These are phyloP conservation scores for Drosophila flavopinicola DNA, from an alignment of 2,888 invertebrate species.

Conservation along the genomic window DNA sequence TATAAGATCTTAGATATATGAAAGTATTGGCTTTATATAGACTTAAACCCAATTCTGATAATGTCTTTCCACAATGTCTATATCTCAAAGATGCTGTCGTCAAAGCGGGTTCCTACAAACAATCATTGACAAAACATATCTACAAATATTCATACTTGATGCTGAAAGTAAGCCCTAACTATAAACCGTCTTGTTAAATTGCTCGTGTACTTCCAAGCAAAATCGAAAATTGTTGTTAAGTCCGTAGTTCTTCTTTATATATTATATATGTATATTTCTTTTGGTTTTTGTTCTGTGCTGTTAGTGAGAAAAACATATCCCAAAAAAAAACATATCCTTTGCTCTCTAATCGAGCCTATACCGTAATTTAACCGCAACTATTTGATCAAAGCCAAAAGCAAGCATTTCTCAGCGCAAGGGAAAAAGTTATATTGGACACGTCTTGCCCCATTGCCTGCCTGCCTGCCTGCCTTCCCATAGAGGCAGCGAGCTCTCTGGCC, in stretches of 20 bases:
- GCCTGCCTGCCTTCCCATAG: constrained; percentile 63
- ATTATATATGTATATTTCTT: no score
- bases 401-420: constrained; percentile 32
- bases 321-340: constrained; percentile 50
- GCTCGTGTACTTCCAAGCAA: constrained; percentile 56
- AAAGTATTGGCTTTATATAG: not conserved
- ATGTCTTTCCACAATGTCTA: not conserved
- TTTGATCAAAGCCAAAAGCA: constrained; percentile 70
- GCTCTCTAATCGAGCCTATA: constrained; percentile 53
- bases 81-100: constrained; percentile 7
- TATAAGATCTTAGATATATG: not conserved
- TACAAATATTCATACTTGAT: constrained; percentile 25
- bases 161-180: constrained; percentile 32
- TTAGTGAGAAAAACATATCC: constrained; percentile 42
- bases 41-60: not conserved
- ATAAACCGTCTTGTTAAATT: constrained; percentile 56
- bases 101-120: no score
- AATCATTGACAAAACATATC: constrained; percentile 7
- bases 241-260: constrained; percentile 24
- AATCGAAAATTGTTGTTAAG: constrained; percentile 48
- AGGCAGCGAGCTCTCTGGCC: constrained; percentile 29
- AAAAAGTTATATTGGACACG: constrained; percentile 80
- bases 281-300: constrained; percentile 7
- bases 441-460: constrained; percentile 72
- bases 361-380: constrained; percentile 66